phyloP scores from a whole-genome alignment of 2,113 vertebrate species.

The Atherinomorus stipes region DNA sequence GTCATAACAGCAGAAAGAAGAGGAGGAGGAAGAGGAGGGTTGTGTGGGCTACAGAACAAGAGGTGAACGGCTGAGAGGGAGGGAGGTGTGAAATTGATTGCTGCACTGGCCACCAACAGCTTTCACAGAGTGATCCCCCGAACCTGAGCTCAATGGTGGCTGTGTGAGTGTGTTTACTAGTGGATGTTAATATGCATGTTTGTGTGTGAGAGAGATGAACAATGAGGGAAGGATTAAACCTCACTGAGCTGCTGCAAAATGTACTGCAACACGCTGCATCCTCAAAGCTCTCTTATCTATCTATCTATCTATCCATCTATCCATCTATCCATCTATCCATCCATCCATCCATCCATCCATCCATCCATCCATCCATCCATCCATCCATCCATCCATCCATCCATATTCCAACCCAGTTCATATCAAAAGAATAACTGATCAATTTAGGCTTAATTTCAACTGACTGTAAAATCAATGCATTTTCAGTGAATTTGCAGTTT shows the following conservation, averaged over 20 bases:
- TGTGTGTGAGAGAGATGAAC: constrained; percentile 19
- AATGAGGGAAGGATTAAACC: constrained; percentile 32
- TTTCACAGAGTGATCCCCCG: constrained; percentile 38
- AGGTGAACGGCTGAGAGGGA: constrained; percentile 41
- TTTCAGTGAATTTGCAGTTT: too few relatives aligned
- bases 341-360: too few relatives aligned
- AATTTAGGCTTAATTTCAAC: too few relatives aligned
- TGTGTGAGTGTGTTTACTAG: constrained; percentile 44
- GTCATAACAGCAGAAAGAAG: constrained; percentile 19
- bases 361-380: neutral
- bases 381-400: neutral
- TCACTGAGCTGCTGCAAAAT: constrained; percentile 12
- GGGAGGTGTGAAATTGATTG: constrained; percentile 75
- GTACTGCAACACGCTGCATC: neutral
- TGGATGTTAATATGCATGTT: constrained; percentile 33
- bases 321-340: neutral
- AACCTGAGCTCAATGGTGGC: constrained; percentile 42
- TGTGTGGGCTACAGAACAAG: constrained; percentile 19
- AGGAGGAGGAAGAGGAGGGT: constrained; percentile 12
- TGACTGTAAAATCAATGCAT: too few relatives aligned
- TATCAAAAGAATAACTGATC: too few relatives aligned
- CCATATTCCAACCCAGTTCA: neutral
- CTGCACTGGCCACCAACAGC: constrained; percentile 53
- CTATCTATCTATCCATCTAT: neutral
- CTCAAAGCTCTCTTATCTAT: neutral